Conservation (phyloP, 2,113 vertebrate species). For the Misgurnus mizolepis region DNA sequence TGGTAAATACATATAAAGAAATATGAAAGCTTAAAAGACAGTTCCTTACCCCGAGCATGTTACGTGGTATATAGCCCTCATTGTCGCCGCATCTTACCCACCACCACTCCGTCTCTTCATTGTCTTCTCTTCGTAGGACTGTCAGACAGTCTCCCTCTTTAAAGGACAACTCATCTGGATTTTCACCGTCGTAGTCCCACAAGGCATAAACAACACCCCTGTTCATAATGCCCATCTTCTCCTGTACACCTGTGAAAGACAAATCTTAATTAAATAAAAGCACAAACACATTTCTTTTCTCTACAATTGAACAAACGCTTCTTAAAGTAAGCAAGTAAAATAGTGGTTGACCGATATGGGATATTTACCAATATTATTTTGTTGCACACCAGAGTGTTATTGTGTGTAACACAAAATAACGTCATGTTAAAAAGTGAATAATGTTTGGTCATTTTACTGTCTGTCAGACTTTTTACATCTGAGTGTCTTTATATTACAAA, state of each 20-base stretch:
- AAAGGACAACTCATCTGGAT: constrained; percentile 83
- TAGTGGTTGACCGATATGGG: no score
- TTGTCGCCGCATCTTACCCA: constrained; percentile 84
- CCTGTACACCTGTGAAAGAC: constrained; percentile 84
- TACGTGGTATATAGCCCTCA: constrained; percentile 90
- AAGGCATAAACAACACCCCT: constrained; percentile 89
- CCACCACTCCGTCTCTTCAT: constrained; percentile 90
- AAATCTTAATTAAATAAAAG: no score
- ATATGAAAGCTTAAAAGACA: neutral
- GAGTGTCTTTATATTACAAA: no score
- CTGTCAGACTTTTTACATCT: no score
- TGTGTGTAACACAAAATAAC: no score
- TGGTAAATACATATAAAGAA: neutral
- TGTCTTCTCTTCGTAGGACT: constrained; percentile 81
- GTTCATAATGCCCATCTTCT: constrained; percentile 99
- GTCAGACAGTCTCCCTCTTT: constrained; percentile 90
- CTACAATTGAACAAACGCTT: no score
- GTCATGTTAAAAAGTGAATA: no score
- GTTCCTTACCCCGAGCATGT: constrained; percentile 87
- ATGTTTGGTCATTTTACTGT: no score
- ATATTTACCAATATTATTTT: no score
- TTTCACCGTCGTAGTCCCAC: constrained; percentile 87
- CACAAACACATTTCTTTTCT: no score
- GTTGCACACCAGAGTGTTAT: no score
- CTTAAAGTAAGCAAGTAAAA: no score